A percentile compares a stretch with the other conserved stretches of the same genome.
Conservation (phyloP, 2,797 vertebrate genomes). For the Falco concolor region DNA sequence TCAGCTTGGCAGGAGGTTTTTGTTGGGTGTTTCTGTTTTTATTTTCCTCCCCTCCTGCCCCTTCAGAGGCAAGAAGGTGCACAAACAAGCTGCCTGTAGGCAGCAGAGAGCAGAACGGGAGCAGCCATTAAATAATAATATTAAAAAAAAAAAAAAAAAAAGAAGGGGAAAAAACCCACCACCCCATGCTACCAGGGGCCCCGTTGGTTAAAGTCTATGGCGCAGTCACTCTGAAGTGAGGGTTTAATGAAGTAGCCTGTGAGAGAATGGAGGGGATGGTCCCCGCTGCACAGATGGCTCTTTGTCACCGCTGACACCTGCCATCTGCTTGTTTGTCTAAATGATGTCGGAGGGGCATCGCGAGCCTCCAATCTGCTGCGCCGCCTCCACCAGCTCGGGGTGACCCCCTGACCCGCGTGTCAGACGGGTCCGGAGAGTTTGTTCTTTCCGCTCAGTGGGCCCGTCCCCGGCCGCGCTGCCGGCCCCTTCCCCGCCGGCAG, state of each 20-base stretch:
- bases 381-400: constrained; percentile 75
- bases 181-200: constrained; percentile 40
- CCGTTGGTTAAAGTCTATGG: constrained; percentile 70
- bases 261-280: constrained; percentile 82
- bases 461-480: constrained; percentile 17
- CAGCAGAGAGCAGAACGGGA: not conserved
- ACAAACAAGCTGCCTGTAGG: not conserved
- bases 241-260: constrained; percentile 84
- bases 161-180: not conserved
- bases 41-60: not conserved
- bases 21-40: not conserved
- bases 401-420: constrained; percentile 82
- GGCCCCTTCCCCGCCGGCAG: constrained; percentile 60
- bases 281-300: constrained; percentile 93
- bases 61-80: not conserved
- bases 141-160: not conserved
- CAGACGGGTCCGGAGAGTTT: constrained; percentile 80
- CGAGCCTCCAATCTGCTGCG: constrained; percentile 82
- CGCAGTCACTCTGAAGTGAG: constrained; percentile 76
- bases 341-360: constrained; percentile 78
- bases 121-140: not conserved
- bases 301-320: constrained; percentile 98
- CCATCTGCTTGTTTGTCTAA: constrained; percentile 94
- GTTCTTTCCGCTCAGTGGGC: constrained; percentile 74
- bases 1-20: not conserved